These are phyloP conservation scores for Anguilla obscura DNA, from an alignment of 2,797 vertebrate genomes.

Conservation along the genomic window DNA sequence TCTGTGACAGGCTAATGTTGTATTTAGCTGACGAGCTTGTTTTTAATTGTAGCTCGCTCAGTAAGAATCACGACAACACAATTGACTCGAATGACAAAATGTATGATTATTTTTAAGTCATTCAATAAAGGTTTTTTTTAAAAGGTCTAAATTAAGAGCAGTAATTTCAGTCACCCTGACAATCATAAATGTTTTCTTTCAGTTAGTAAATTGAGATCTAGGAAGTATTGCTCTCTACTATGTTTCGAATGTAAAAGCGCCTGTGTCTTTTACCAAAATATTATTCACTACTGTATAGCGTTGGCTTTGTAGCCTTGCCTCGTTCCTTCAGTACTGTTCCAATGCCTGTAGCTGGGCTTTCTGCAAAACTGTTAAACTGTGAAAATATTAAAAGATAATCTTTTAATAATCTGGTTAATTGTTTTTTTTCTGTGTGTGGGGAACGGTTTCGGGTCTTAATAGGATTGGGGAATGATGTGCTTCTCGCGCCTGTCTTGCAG, in stretches of 20 bases:
- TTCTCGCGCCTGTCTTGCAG: slow-evolving; percentile 62
- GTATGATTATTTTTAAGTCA: too few species aligned
- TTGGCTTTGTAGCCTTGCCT: background rate
- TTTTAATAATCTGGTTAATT: background rate
- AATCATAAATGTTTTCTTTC: too few species aligned
- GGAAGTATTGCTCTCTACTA: background rate
- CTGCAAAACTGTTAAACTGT: background rate
- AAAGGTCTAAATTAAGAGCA: too few species aligned
- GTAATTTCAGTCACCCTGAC: too few species aligned
- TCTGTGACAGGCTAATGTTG: background rate
- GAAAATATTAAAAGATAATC: background rate
- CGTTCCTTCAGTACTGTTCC: background rate
- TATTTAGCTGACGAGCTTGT: background rate
- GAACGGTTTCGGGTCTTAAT: background rate
- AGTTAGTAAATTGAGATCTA: background rate
- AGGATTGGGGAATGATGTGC: background rate
- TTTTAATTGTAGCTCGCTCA: background rate
- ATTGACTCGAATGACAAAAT: too few species aligned
- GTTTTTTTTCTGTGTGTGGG: background rate
- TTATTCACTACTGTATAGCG: background rate
- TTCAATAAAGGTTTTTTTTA: too few species aligned
- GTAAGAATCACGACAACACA: too few species aligned
- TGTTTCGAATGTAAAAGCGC: background rate
- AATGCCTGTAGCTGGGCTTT: background rate
- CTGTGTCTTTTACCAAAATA: background rate